A percentile compares a stretch with the other conserved stretches of the same genome.
Conservation (phyloP, 2,113 vertebrate species). For the Hippocampus abdominalis region DNA sequence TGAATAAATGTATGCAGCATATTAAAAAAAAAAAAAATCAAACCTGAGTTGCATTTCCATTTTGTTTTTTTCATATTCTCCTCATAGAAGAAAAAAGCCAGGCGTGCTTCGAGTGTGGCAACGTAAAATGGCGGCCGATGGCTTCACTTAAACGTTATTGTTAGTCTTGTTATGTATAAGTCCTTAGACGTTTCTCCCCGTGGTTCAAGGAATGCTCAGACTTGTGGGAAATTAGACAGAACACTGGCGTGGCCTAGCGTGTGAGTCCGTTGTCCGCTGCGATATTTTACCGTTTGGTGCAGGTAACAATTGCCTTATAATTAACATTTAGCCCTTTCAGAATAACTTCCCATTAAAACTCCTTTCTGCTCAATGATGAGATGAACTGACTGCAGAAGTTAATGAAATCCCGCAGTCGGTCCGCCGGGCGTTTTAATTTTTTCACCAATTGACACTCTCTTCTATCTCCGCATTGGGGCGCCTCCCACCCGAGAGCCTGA, state of each 20-base stretch:
- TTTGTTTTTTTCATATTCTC: too few species aligned
- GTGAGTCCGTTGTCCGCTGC: conserved; percentile 19
- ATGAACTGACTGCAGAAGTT: conserved; percentile 52
- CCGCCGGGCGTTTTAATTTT: conserved; percentile 29
- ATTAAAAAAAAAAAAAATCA: too few species aligned
- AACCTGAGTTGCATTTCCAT: too few species aligned
- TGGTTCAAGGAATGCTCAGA: too few species aligned
- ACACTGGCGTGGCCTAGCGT: not conserved
- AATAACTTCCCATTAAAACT: conserved; percentile 54
- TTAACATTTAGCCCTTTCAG: conserved; percentile 60
- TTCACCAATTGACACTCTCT: conserved; percentile 50
- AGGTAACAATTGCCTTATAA: conserved; percentile 44
- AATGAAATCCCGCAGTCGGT: conserved; percentile 62
- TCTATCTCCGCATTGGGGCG: conserved; percentile 47
- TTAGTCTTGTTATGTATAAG: too few species aligned
- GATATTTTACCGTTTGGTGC: conserved; percentile 21
- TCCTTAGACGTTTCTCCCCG: too few species aligned
- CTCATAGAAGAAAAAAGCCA: too few species aligned
- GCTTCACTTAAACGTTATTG: too few species aligned
- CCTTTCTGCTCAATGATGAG: conserved; percentile 49
- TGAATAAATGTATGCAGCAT: too few species aligned
- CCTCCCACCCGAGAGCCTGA: conserved; percentile 36
- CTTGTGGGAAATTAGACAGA: too few species aligned
- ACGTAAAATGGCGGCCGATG: too few species aligned
- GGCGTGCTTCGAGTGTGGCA: too few species aligned